Base-by-base conservation (phyloP, 2,113 vertebrate species). In the Hassar affinis region DNA sequence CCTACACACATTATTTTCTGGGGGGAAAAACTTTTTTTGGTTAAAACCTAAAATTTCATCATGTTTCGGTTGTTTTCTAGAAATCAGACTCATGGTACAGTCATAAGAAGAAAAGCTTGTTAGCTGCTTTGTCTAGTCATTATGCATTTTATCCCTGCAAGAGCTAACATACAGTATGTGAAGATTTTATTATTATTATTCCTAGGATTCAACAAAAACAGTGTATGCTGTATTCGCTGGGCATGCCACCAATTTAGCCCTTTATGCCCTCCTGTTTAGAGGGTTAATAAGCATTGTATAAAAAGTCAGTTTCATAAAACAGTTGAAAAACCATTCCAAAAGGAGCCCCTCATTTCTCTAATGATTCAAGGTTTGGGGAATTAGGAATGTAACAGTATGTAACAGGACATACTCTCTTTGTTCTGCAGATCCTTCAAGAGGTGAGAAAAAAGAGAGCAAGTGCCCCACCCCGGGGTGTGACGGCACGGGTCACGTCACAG, bases 381-480 rank as follows among this genome's bases (percentile, higher is more conserved):
- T 27, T 47, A n/a, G 62, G 17, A 80, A 51, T 64, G 59, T 64
- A 82, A 82, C 57, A n/a, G 20, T 38, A 59, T 78, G 42, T 66
- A n/a, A n/a, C n/a, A n/a, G 68, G 71, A 57, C 76, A 80, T 51
- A 1, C 47, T n/a, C 9, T 66, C 71, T 59, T 75, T 80, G 10
- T 61, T 84, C 94, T 93, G 87, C 93, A 99, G 97, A 99, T 92
- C 96, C 95, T 88, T 98, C 97, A 90, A 95, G 97, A 92, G 95
- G 95, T 89, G 98, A 99, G 90, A 99, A 98, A 95, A 99, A 98
- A 94, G 98, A 99, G 89, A 99, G 98, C 93, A 98, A 99, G 94
- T 99, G 98, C 93, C 98, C 98, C 85, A 99, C 98, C 86, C 98
- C 98, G 52, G 98, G 97, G 89, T 99, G 98, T 85, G 98, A 99